A percentile compares a stretch with the other conserved stretches of the same genome.
phyloP scores from a whole-genome alignment of 1,140 invertebrate species.

The Pseudomyrmex sp. region DNA sequence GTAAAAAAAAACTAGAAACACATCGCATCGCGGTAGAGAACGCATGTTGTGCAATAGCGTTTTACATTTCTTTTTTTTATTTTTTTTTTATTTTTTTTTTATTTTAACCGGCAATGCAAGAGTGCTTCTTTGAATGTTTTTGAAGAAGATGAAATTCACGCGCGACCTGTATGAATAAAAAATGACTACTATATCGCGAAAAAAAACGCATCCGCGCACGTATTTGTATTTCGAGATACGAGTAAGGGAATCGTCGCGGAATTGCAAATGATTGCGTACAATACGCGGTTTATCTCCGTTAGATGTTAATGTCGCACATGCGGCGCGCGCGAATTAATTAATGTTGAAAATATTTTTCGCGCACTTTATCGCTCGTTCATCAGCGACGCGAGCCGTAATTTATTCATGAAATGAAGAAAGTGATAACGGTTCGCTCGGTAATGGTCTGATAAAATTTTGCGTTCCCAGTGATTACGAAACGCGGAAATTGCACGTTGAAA shows the following conservation, averaged over 20 bases:
- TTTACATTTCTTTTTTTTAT: not conserved
- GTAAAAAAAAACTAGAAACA: not conserved
- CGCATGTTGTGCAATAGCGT: not conserved
- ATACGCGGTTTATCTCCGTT: not conserved
- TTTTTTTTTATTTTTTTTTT: no score
- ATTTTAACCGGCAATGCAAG: not conserved
- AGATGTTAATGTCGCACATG: not conserved
- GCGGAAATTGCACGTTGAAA: conserved; percentile 14
- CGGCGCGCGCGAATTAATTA: conserved; percentile 16
- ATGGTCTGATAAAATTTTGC: conserved; percentile 28
- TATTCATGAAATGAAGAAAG: conserved; percentile 13
- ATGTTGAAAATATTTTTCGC: not conserved
- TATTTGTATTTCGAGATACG: not conserved
- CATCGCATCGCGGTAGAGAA: not conserved
- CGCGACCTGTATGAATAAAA: not conserved
- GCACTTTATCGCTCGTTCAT: not conserved
- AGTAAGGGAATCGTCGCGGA: not conserved
- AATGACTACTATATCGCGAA: not conserved
- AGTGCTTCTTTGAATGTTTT: conserved; percentile 13
- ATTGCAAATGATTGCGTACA: not conserved
- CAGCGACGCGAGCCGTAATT: not conserved
- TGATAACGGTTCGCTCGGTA: not conserved
- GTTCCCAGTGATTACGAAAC: not conserved
- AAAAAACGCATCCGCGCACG: not conserved
- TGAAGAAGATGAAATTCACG: not conserved